A percentile compares a stretch with the other conserved stretches of the same genome.
Evolutionary conservation across 1,140 invertebrate species (phyloP).

Genomic region (Orius laevigatus): DNA sequence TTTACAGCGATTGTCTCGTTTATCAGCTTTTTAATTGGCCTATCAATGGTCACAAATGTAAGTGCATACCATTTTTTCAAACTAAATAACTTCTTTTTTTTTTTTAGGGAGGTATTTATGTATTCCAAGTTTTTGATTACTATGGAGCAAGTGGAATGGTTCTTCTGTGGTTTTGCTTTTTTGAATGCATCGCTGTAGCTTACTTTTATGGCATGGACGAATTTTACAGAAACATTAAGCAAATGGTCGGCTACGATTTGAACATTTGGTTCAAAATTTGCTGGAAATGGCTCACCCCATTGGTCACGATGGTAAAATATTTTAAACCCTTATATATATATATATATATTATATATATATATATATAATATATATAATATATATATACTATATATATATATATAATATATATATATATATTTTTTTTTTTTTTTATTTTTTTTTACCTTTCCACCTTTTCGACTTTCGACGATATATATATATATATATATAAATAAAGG

Average conservation of each 20-base stretch:
- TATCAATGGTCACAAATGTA: constrained; percentile 54
- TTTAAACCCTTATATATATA: too few relatives aligned
- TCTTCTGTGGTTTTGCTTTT: constrained; percentile 46
- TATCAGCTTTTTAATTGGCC: constrained; percentile 43
- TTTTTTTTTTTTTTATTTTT: background rate
- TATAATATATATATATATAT: background rate
- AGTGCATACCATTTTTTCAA: constrained; percentile 20
- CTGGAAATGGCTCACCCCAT: constrained; percentile 42
- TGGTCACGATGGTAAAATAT: constrained; percentile 41
- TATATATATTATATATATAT: constrained; percentile 1
- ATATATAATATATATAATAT: background rate
- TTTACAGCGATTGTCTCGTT: constrained; percentile 42
- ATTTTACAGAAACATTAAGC: constrained; percentile 41
- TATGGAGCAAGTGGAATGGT: constrained; percentile 68
- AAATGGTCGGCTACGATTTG: constrained; percentile 42
- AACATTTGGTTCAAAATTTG: constrained; percentile 33
- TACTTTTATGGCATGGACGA: constrained; percentile 45
- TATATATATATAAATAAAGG: too few relatives aligned
- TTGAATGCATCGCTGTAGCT: constrained; percentile 44
- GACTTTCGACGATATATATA: too few relatives aligned
- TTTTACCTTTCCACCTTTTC: too few relatives aligned
- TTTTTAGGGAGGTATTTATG: constrained; percentile 75
- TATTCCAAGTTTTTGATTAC: constrained; percentile 76
- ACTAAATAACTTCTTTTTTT: background rate
- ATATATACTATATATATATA: too few relatives aligned